These are phyloP conservation scores for Ctenopoma multispine DNA, from an alignment of 2,797 vertebrate genomes.

Conservation along the genomic window DNA sequence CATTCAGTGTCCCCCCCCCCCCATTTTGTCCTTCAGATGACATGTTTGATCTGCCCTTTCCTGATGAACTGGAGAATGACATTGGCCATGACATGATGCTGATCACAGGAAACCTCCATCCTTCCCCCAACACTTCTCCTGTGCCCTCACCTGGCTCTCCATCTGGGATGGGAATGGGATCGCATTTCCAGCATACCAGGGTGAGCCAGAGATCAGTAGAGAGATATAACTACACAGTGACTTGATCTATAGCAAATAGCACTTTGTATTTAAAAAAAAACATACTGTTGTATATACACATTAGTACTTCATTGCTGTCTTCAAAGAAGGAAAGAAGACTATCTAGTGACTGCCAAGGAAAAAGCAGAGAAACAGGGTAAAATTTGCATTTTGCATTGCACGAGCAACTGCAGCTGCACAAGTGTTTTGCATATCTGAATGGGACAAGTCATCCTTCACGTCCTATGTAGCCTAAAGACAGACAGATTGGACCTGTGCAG, in stretches of 20 bases:
- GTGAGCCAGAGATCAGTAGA: conserved; percentile 79
- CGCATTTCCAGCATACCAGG: conserved; percentile 94
- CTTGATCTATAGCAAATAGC: conserved; percentile 3
- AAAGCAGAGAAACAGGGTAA: not conserved
- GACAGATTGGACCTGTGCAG: too few species aligned
- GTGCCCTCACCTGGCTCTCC: conserved; percentile 95
- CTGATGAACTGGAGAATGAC: conserved; percentile 94
- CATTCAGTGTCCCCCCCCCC: not conserved
- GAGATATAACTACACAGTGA: conserved; percentile 9
- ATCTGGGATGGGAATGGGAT: conserved; percentile 92
- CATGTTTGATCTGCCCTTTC: conserved; percentile 89
- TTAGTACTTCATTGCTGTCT: not conserved
- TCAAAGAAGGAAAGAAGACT: not conserved
- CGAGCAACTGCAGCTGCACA: too few species aligned
- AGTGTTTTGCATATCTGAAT: too few species aligned
- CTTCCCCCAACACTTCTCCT: conserved; percentile 95
- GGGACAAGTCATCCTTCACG: too few species aligned
- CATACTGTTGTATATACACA: not conserved
- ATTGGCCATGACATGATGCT: conserved; percentile 93
- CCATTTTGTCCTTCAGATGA: conserved; percentile 75
- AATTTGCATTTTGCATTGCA: too few species aligned
- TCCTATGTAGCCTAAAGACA: too few species aligned
- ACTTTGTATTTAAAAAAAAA: not conserved
- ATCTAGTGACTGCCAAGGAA: not conserved
- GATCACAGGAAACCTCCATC: conserved; percentile 96